Conservation (phyloP, 2,113 vertebrate species). For the Chrysochloris asiatica region DNA sequence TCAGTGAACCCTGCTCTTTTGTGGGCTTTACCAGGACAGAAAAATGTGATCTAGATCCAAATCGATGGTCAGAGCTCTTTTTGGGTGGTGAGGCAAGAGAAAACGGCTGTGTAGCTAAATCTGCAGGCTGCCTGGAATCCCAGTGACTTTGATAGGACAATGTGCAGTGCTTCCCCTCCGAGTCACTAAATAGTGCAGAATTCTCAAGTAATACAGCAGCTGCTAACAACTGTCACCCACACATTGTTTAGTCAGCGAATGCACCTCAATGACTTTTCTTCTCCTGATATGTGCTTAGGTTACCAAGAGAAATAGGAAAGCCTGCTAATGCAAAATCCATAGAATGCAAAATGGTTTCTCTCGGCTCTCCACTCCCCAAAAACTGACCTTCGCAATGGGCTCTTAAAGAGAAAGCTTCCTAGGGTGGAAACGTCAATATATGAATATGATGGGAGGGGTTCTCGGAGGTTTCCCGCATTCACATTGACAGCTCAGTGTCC, state of each 20-base stretch:
- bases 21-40: neutral
- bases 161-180: slow-evolving; percentile 33
- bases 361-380: slow-evolving; percentile 57
- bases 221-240: slow-evolving; percentile 78
- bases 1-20: no score
- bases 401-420: slow-evolving; percentile 52
- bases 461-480: slow-evolving; percentile 16
- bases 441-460: slow-evolving; percentile 66
- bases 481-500: slow-evolving; percentile 38
- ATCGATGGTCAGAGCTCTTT: slow-evolving; percentile 5
- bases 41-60: neutral
- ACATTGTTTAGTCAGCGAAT: slow-evolving; percentile 82
- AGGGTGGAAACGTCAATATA: slow-evolving; percentile 56
- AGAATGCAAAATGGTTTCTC: slow-evolving; percentile 22
- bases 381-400: slow-evolving; percentile 32
- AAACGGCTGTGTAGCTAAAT: slow-evolving; percentile 26
- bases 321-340: slow-evolving; percentile 70
- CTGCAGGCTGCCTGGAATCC: slow-evolving; percentile 35
- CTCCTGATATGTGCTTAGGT: slow-evolving; percentile 78
- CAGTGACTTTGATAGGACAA: slow-evolving; percentile 75
- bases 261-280: slow-evolving; percentile 75
- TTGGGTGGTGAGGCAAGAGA: neutral
- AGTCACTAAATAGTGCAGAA: slow-evolving; percentile 64
- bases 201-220: slow-evolving; percentile 64
- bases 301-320: slow-evolving; percentile 79